Percentiles rank a stretch among this genome's conserved stretches.
These are phyloP conservation scores for Philaethria dido DNA, from an alignment of 2,888 invertebrate genomes.

Conservation along the genomic window DNA sequence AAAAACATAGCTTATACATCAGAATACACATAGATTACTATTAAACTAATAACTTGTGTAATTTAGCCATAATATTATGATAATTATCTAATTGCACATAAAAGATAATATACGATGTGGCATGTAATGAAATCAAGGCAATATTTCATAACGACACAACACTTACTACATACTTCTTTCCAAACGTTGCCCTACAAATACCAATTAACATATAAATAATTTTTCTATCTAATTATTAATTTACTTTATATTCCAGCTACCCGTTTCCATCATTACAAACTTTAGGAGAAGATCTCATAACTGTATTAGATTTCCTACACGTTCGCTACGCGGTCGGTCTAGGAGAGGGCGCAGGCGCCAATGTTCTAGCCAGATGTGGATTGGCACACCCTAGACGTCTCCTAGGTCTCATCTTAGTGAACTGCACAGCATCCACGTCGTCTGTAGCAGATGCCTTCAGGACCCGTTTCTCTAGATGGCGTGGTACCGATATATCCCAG, in stretches of 20 bases:
- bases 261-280: slow-evolving; percentile 92
- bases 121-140: too few relatives aligned
- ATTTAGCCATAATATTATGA: too few relatives aligned
- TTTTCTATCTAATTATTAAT: too few relatives aligned
- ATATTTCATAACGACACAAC: too few relatives aligned
- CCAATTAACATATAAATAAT: too few relatives aligned
- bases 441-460: slow-evolving; percentile 94
- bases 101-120: too few relatives aligned
- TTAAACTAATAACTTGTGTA: too few relatives aligned
- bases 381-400: slow-evolving; percentile 91
- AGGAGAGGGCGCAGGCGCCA: slow-evolving; percentile 95
- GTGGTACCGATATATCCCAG: slow-evolving; percentile 92
- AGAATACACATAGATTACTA: too few relatives aligned
- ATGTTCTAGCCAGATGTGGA: slow-evolving; percentile 93
- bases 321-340: slow-evolving; percentile 92
- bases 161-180: too few relatives aligned
- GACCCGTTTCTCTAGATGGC: slow-evolving; percentile 93
- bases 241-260: slow-evolving; percentile 78
- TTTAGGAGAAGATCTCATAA: slow-evolving; percentile 91
- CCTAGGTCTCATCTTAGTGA: slow-evolving; percentile 92
- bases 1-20: too few relatives aligned
- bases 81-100: too few relatives aligned
- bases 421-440: slow-evolving; percentile 94
- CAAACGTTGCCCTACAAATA: too few relatives aligned
- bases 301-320: slow-evolving; percentile 91